Evolutionary conservation across 2,113 vertebrate species (phyloP).

Genomic region (Physeter macrocephalus): DNA sequence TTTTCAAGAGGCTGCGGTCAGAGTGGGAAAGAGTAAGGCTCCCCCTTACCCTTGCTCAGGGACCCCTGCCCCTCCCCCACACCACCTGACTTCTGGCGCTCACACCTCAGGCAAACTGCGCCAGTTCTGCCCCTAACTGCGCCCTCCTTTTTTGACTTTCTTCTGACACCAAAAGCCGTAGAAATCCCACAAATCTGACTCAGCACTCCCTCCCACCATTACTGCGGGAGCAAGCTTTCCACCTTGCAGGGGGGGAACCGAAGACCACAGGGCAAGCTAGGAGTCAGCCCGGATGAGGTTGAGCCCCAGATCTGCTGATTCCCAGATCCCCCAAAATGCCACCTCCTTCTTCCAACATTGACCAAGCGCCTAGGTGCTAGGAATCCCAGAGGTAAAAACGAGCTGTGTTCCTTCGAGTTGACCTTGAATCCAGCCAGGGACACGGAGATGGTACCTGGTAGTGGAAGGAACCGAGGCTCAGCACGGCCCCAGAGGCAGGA

Average conservation of each 20-base stretch:
- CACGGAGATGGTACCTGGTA: background rate
- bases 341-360: background rate
- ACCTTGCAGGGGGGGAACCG: background rate
- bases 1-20: background rate
- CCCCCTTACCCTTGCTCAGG: background rate
- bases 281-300: background rate
- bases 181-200: background rate
- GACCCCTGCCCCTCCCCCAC: background rate
- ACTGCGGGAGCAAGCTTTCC: background rate
- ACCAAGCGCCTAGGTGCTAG: background rate
- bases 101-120: background rate
- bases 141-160: background rate
- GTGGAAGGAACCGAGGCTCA: background rate
- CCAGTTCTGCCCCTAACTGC: background rate
- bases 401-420: background rate
- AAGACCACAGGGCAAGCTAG: background rate
- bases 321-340: background rate
- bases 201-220: background rate
- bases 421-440: conserved; percentile 28
- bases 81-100: background rate
- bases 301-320: background rate
- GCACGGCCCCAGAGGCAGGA: background rate
- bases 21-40: no score
- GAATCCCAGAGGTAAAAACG: no score
- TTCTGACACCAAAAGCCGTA: background rate